phyloP scores from a whole-genome alignment of 2,888 invertebrate genomes.

The Laspeyria flexula region DNA sequence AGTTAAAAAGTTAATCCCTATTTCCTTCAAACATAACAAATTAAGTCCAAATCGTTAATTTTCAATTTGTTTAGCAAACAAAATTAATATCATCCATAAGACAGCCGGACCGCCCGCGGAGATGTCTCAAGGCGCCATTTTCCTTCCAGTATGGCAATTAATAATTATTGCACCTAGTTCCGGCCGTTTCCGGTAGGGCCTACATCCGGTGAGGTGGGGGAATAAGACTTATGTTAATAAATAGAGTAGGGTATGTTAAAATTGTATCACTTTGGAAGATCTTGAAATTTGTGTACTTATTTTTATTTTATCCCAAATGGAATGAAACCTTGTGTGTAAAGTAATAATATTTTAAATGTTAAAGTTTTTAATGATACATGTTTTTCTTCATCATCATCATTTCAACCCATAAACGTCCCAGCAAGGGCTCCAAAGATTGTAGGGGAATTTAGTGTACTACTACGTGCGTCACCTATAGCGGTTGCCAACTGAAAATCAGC shows the following conservation, averaged over 20 bases:
- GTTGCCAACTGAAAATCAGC: too few relatives aligned
- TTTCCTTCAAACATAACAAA: slow-evolving; percentile 11
- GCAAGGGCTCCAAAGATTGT: too few relatives aligned
- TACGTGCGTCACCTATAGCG: too few relatives aligned
- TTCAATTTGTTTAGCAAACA: slow-evolving; percentile 37
- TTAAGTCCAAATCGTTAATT: slow-evolving; percentile 50
- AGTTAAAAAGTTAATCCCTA: background rate
- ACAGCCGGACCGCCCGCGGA: slow-evolving; percentile 57
- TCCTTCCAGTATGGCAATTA: slow-evolving; percentile 73
- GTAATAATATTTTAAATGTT: too few relatives aligned
- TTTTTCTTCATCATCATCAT: too few relatives aligned
- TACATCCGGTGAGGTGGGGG: slow-evolving; percentile 58
- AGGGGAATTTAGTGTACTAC: too few relatives aligned
- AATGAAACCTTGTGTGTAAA: too few relatives aligned
- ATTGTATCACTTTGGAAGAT: slow-evolving; percentile 12
- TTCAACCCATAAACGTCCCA: too few relatives aligned
- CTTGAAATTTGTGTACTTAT: too few relatives aligned
- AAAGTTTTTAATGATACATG: too few relatives aligned
- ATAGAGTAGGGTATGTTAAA: slow-evolving; percentile 51
- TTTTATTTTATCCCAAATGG: too few relatives aligned
- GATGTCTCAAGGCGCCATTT: slow-evolving; percentile 69
- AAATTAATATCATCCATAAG: slow-evolving; percentile 44
- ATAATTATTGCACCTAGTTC: slow-evolving; percentile 83
- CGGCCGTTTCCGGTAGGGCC: slow-evolving; percentile 70
- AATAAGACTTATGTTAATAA: slow-evolving; percentile 62